Evolutionary conservation across 2,888 invertebrate genomes (phyloP), one percentile per base, ranked within the genome.

Genomic region (Anarsia innoxiella): DNA sequence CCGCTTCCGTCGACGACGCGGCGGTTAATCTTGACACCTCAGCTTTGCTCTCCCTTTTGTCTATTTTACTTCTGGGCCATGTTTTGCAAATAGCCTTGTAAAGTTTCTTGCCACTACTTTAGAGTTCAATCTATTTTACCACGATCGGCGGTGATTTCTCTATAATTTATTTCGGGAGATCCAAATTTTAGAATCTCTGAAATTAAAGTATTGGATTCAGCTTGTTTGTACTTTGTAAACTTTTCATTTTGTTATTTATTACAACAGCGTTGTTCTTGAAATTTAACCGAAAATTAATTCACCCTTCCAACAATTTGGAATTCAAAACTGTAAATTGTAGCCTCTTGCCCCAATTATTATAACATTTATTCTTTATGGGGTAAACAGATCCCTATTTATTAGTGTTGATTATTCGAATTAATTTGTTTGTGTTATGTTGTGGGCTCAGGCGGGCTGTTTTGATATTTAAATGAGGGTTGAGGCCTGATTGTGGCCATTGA

Each of bases 391-490:
- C 73, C 69, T 79, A 75, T 83, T 82, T 82, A 82, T 80, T 80
- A 76, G 74, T 79, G 82, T 79, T 72, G 71, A 83, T 83, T 83
- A 82, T 79, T 70, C 56, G 82, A 82, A 84, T 84, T 82, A 84
- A 84, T 84, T 84, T 84, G 83, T 84, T 83, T 83, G 70, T 76
- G 79, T 79, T 79, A 76, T 77, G 76, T 79, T 77, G 71, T 53
- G 72, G 69, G 64, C 48, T 59, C 62, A 51, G 50, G 53, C 57
- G 59, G 60, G 46, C 65, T 82, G 82, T 82, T 83, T 83, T 82
- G 68, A 78, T 83, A 84, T 83, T 80, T 72, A 80, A 83, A 84
- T 84, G 64, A 82, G 77, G 82, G 78, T 77, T 56, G 41, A 63
- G 60, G 72, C 64, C 60, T 72, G 75, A 77, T 75, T 75, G 75